Percentiles rank a stretch among this genome's conserved stretches.
These are phyloP conservation scores for Serrognathus titanus DNA, from an alignment of 2,888 invertebrate species.

Conservation along the genomic window DNA sequence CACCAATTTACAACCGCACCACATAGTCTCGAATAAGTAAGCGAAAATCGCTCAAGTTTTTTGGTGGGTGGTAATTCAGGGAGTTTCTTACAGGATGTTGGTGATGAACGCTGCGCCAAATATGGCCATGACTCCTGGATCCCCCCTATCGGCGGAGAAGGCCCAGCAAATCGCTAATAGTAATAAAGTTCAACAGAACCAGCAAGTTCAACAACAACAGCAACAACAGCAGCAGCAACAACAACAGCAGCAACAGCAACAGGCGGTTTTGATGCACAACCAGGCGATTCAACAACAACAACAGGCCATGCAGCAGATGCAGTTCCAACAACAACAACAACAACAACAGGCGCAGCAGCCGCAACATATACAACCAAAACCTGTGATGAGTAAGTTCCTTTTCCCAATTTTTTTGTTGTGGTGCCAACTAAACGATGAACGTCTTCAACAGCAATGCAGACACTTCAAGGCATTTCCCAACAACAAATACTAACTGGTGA, in stretches of 20 bases:
- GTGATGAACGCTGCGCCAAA: constrained; percentile 59
- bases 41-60: constrained; percentile 20
- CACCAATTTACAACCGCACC: constrained; percentile 48
- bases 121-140: constrained; percentile 55
- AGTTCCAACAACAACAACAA: constrained; percentile 40
- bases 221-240: constrained; percentile 52
- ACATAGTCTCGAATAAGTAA: constrained; percentile 56
- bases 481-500: constrained; percentile 50
- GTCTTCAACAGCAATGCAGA: constrained; percentile 53
- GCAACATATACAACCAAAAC: constrained; percentile 55
- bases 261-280: constrained; percentile 24
- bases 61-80: not conserved
- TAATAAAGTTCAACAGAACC: constrained; percentile 51
- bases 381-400: constrained; percentile 53
- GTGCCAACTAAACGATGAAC: not conserved
- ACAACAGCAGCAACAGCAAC: constrained; percentile 25
- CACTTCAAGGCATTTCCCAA: constrained; percentile 55
- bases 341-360: constrained; percentile 46
- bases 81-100: constrained; percentile 46
- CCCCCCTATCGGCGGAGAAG: constrained; percentile 58
- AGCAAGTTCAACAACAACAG: constrained; percentile 49
- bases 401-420: not conserved
- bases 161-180: constrained; percentile 51
- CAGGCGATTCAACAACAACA: constrained; percentile 33
- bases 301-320: constrained; percentile 37